Conservation (phyloP, 2,113 vertebrate genomes). For the Phainopepla nitens region DNA sequence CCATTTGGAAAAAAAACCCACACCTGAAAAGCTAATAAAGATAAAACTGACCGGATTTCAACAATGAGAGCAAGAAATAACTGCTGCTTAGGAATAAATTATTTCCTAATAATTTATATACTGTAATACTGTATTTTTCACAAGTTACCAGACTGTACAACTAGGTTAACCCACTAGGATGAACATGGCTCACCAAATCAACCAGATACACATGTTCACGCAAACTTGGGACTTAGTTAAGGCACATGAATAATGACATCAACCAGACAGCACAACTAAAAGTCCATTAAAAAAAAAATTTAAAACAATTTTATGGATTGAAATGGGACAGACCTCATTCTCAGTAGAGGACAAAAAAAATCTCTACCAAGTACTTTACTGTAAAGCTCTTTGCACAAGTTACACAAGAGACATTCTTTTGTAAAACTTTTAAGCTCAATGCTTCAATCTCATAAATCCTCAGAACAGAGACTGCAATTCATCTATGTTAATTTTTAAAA, state of each 20-base stretch:
- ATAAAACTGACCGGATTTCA: neutral
- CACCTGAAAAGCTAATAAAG: neutral
- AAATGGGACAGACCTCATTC: neutral
- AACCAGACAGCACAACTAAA: neutral
- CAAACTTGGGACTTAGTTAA: neutral
- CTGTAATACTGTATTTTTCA: neutral
- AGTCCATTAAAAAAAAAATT: neutral
- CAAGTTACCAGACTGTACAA: neutral
- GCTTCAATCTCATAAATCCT: slow-evolving; percentile 60
- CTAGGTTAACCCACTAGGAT: neutral
- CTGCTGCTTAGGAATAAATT: neutral
- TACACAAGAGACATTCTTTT: slow-evolving; percentile 28
- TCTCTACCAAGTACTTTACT: neutral
- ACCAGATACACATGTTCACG: neutral
- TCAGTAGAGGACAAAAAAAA: neutral
- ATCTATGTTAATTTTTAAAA: neutral
- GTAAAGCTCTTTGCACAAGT: slow-evolving; percentile 23
- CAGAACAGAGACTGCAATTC: slow-evolving; percentile 35
- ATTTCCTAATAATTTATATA: neutral
- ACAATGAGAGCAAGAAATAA: neutral
- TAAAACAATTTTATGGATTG: neutral
- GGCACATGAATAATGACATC: neutral
- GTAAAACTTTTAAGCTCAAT: slow-evolving; percentile 26
- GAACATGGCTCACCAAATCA: neutral
- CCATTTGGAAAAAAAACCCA: neutral